Percentiles rank a stretch among this genome's conserved stretches.
These are phyloP conservation scores for Crenuchus spilurus DNA, from an alignment of 2,797 vertebrate genomes.

Conservation along the genomic window DNA sequence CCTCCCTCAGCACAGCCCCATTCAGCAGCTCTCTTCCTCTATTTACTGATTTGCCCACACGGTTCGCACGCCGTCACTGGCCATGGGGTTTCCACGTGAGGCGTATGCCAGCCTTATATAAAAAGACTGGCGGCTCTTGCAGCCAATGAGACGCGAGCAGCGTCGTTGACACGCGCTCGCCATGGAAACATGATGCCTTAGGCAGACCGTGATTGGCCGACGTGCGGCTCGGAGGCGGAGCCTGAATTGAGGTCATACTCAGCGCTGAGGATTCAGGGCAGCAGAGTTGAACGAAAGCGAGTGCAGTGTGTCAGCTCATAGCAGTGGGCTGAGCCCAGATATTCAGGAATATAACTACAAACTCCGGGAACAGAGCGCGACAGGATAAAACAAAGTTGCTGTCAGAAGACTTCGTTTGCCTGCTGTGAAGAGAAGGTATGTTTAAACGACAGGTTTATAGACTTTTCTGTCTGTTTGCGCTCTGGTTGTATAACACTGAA, in stretches of 20 bases:
- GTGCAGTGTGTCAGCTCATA: conserved; percentile 26
- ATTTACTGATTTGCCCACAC: conserved; percentile 68
- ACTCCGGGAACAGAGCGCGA: no score
- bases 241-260: conserved; percentile 70
- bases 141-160: conserved; percentile 55
- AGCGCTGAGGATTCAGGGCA: conserved; percentile 56
- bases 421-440: conserved; percentile 21
- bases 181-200: neutral
- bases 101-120: conserved; percentile 72
- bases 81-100: conserved; percentile 78
- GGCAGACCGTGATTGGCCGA: conserved; percentile 55
- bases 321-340: neutral
- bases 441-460: neutral
- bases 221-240: conserved; percentile 28
- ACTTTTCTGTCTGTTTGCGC: neutral
- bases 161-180: neutral
- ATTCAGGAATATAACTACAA: neutral
- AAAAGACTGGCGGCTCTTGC: conserved; percentile 59
- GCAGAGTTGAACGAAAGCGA: conserved; percentile 10
- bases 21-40: conserved; percentile 61
- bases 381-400: neutral
- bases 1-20: conserved; percentile 53
- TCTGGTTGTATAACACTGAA: conserved; percentile 46
- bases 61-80: conserved; percentile 49
- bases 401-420: neutral